Base-by-base conservation (phyloP, 2,113 vertebrate genomes). In the Myodes glareolus region DNA sequence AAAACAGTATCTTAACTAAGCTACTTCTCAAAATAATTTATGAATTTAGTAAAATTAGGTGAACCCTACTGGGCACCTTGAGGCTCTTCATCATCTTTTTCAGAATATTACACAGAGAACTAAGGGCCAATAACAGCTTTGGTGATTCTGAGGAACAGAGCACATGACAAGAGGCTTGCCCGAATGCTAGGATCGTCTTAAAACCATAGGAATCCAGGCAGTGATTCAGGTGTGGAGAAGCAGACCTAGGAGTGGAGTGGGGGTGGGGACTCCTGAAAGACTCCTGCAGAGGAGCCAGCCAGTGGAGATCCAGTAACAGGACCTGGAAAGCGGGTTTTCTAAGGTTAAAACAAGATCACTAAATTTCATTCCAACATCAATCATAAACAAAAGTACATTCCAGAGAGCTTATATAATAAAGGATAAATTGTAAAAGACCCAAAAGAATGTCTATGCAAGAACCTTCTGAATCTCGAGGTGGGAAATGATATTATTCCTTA, bases 81-180 rank as follows among this genome's bases (percentile, higher is more conserved):
- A n/a, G 33, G 9, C 36, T 95, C 47, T 25, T 76, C 9, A 23
- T 68, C 33, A 23, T 10, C 25, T 82, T 90, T 95, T 50, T 87
- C 84, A 96, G 84, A 77, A 45, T 52, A 17, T 52, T 25, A 68
- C 25, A 45, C 39, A 78, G 61, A 31, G 17, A 90, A 90, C 5
- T 36, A 80, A 91, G 27, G 16, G 5, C 11, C 11, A 88, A 10
- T 55, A 70, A 25, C 2, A 85, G 25, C 47, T n/a, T 80, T 12
- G 23, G 47, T 68, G 9, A 82, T 82, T 84, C 95, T 90, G 58
- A 96, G 72, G 82, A n/a, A 84, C 75, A 94, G 92, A 92, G 80
- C 39, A 39, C 17, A 47, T 6, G 50, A 27, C 52, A 80, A 23
- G 42, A 87, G n/a, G 45, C 11, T 42, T 50, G 13, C 19, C 42